phyloP scores from a whole-genome alignment of 2,888 invertebrate genomes.

The Lutraria lutraria region DNA sequence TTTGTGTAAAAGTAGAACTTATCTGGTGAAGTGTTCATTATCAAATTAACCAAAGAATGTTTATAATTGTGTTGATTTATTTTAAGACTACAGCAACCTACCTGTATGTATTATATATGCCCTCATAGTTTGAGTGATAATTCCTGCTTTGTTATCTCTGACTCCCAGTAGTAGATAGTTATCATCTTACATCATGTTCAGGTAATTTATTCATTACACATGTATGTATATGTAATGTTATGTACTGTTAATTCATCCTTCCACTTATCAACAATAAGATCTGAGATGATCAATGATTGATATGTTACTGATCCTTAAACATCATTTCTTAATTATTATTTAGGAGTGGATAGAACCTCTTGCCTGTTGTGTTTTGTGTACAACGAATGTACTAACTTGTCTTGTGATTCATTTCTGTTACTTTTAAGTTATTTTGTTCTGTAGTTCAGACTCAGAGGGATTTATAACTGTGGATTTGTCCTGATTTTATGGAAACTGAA shows the following conservation, averaged over 20 bases:
- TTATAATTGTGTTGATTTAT: no score
- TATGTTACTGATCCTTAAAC: neutral
- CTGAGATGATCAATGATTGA: constrained; percentile 19
- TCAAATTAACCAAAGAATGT: no score
- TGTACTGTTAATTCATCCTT: constrained; percentile 4
- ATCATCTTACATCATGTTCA: neutral
- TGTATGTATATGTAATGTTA: constrained; percentile 18
- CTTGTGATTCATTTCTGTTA: neutral
- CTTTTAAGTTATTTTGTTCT: neutral
- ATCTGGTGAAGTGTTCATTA: no score
- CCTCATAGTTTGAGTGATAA: neutral
- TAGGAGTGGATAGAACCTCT: neutral
- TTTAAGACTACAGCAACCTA: neutral
- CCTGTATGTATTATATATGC: constrained; percentile 17
- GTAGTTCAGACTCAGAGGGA: neutral
- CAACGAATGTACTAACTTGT: neutral
- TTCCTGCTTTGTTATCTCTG: neutral
- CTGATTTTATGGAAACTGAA: neutral
- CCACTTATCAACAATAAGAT: neutral
- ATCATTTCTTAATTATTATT: neutral
- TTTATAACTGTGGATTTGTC: neutral
- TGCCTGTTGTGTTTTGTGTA: neutral
- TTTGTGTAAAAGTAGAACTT: no score
- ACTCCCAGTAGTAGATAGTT: neutral
- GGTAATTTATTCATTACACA: neutral